A percentile compares a stretch with the other conserved stretches of the same genome.
These are phyloP conservation scores for Gortyna flavago DNA, from an alignment of 2,888 invertebrate species.

Conservation along the genomic window DNA sequence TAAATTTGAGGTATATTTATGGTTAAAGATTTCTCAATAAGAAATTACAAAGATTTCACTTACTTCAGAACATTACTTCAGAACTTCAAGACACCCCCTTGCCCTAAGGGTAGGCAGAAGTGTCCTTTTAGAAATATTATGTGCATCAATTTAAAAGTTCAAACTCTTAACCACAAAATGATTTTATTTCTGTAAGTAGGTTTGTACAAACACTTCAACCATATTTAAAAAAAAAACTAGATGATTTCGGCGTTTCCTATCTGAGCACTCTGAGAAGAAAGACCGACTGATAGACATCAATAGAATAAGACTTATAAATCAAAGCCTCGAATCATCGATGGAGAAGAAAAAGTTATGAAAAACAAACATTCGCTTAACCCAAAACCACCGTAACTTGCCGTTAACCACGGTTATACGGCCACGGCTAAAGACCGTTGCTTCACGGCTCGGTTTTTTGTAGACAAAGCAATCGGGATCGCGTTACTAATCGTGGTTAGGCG, in stretches of 20 bases:
- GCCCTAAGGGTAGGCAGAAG: too few relatives aligned
- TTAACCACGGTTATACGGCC: slow-evolving; percentile 41
- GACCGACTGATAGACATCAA: too few relatives aligned
- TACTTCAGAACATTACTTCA: too few relatives aligned
- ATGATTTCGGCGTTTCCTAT: too few relatives aligned
- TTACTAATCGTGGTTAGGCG: slow-evolving; percentile 80
- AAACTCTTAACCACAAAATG: neutral
- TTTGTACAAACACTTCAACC: too few relatives aligned
- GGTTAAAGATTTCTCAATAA: too few relatives aligned
- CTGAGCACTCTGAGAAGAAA: too few relatives aligned
- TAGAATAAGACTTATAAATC: neutral
- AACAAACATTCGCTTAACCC: slow-evolving; percentile 36
- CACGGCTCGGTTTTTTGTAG: slow-evolving; percentile 61
- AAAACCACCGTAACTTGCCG: slow-evolving; percentile 29
- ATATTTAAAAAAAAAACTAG: too few relatives aligned
- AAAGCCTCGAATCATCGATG: neutral
- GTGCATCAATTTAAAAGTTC: neutral
- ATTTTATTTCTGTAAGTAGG: too few relatives aligned
- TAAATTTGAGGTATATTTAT: too few relatives aligned
- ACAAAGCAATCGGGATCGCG: slow-evolving; percentile 67
- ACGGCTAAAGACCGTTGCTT: slow-evolving; percentile 18
- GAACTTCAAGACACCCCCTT: too few relatives aligned
- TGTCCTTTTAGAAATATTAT: neutral
- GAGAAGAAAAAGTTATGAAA: slow-evolving; percentile 16
- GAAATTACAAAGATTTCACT: too few relatives aligned